Percentiles rank a stretch among this genome's conserved stretches.
These are phyloP conservation scores for Paedocypris micromegethes DNA, from an alignment of 2,797 vertebrate genomes.

Conservation along the genomic window DNA sequence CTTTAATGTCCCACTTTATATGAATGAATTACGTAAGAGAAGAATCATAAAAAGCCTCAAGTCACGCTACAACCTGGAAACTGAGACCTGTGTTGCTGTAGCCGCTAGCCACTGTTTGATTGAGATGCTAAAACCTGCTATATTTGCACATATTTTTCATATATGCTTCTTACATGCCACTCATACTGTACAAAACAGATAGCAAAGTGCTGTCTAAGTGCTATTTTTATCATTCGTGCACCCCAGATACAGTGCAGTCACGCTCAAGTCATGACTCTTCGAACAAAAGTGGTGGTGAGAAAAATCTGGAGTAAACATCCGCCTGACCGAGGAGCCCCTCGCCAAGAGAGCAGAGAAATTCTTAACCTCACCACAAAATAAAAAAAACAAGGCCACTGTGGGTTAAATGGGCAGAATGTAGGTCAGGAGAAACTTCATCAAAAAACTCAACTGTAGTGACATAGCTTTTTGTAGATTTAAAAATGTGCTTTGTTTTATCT, in stretches of 20 bases:
- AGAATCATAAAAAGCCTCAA: conserved; percentile 58
- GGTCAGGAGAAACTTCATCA: conserved; percentile 57
- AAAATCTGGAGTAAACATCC: conserved; percentile 62
- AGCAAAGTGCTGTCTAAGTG: conserved; percentile 18
- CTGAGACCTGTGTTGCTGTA: conserved; percentile 49
- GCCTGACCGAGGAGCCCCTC: conserved; percentile 8
- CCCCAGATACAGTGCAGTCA: conserved; percentile 29
- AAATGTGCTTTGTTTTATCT: too few relatives aligned
- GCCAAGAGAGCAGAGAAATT: conserved; percentile 37
- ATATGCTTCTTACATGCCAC: conserved; percentile 50
- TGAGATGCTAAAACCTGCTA: conserved; percentile 51
- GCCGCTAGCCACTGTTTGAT: conserved; percentile 47
- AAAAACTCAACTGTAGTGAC: too few relatives aligned
- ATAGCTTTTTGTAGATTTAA: too few relatives aligned
- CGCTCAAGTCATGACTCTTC: conserved; percentile 42
- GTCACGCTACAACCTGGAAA: conserved; percentile 69
- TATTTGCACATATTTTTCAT: conserved; percentile 61
- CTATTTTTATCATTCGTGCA: conserved; percentile 53
- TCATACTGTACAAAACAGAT: conserved; percentile 58
- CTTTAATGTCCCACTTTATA: conserved; percentile 64
- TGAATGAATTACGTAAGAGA: conserved; percentile 60
- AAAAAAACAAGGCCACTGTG: conserved; percentile 59
- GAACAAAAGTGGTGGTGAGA: conserved; percentile 47
- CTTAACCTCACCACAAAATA: conserved; percentile 47
- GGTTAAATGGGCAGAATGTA: conserved; percentile 61